Conservation (phyloP, 2,113 vertebrate genomes). For the Scomber japonicus region DNA sequence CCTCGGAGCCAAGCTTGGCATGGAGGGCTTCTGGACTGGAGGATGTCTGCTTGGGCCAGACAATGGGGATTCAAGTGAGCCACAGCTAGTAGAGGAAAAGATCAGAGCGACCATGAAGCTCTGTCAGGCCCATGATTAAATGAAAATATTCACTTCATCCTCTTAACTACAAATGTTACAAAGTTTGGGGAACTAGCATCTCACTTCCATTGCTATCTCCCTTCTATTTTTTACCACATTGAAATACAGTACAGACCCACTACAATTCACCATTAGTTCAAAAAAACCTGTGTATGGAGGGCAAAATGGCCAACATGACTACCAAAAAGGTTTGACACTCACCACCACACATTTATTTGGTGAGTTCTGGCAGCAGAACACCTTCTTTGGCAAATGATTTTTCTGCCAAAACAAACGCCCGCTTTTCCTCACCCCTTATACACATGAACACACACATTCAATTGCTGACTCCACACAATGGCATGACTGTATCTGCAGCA, state of each 20-base stretch:
- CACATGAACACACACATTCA: slow-evolving; percentile 48
- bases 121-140: slow-evolving; percentile 39
- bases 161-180: slow-evolving; percentile 34
- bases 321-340: slow-evolving; percentile 44
- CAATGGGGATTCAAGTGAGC: slow-evolving; percentile 57
- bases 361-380: slow-evolving; percentile 56
- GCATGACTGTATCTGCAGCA: slow-evolving; percentile 66
- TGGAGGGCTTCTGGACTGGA: slow-evolving; percentile 40
- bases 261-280: slow-evolving; percentile 22
- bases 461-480: slow-evolving; percentile 63
- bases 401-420: slow-evolving; percentile 68
- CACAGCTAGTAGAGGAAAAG: slow-evolving; percentile 42
- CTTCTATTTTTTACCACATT: slow-evolving; percentile 23
- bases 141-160: slow-evolving; percentile 49
- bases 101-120: slow-evolving; percentile 52
- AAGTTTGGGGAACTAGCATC: slow-evolving; percentile 3
- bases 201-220: slow-evolving; percentile 11
- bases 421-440: slow-evolving; percentile 53
- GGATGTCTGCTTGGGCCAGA: slow-evolving; percentile 41
- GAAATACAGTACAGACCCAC: neutral
- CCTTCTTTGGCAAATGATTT: slow-evolving; percentile 64
- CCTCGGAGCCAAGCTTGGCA: slow-evolving; percentile 68
- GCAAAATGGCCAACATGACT: slow-evolving; percentile 39
- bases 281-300: slow-evolving; percentile 14
- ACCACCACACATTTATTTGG: slow-evolving; percentile 62